phyloP scores from a whole-genome alignment of 1,140 invertebrate species.

The Brachionus plicatilis region DNA sequence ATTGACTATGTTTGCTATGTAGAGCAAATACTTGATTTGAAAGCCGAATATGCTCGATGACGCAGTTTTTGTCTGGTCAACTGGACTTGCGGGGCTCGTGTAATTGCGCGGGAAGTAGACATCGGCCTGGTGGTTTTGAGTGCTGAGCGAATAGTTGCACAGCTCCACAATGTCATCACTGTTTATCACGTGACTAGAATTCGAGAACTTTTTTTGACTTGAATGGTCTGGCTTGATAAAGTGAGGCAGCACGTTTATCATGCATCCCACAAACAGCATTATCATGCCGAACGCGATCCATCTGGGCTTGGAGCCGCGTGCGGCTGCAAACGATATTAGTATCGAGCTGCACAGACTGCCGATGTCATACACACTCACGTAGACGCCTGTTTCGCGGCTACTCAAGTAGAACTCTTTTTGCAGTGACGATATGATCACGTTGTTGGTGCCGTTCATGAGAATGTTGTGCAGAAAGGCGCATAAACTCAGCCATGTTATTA shows the following conservation, averaged over 20 bases:
- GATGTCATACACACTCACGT: slow-evolving; percentile 33
- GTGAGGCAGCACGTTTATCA: slow-evolving; percentile 25
- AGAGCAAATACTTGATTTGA: slow-evolving; percentile 28
- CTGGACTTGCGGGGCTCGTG: background rate
- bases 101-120: background rate
- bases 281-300: slow-evolving; percentile 35
- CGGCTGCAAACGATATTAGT: background rate
- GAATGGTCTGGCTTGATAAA: slow-evolving; percentile 3
- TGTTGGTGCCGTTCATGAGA: slow-evolving; percentile 34
- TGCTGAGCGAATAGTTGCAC: slow-evolving; percentile 9
- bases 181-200: background rate
- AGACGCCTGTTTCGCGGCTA: slow-evolving; percentile 22
- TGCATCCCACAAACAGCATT: slow-evolving; percentile 4
- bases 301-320: slow-evolving; percentile 3
- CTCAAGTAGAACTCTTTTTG: slow-evolving; percentile 39
- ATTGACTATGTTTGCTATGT: slow-evolving; percentile 23
- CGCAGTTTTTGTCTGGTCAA: background rate
- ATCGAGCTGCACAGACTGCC: slow-evolving; percentile 17
- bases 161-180: background rate
- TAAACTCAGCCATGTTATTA: slow-evolving; percentile 24
- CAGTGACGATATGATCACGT: slow-evolving; percentile 25
- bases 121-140: background rate
- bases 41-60: background rate
- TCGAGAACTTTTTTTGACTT: background rate
- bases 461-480: slow-evolving; percentile 30